A percentile compares a stretch with the other conserved stretches of the same genome.
Conservation (phyloP, 1,140 invertebrate genomes). For the fruit fly (Drosophila melanogaster) region Release_6_plus_ISO1_MT NT_037436.4:12728501-12729000, state of each 20-base stretch:
- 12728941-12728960: no score
- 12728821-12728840: conserved; percentile 14
- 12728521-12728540: conserved; percentile 53
- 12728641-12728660: conserved; percentile 18
- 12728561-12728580: conserved; percentile 38
- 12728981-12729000: no score
- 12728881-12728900: background rate
- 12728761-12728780: conserved; percentile 39
- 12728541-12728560: conserved; percentile 52
- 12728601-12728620: conserved; percentile 15
- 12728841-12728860: background rate
- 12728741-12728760: conserved; percentile 40
- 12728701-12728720: conserved; percentile 57
- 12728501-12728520: conserved; percentile 37
- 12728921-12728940: no score
- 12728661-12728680: conserved; percentile 51
- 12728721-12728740: conserved; percentile 32
- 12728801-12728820: conserved; percentile 3
- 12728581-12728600: conserved; percentile 41
- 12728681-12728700: conserved; percentile 48
- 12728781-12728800: conserved; percentile 14
- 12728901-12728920: no score
- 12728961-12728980: no score
- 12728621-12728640: background rate
- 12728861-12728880: conserved; percentile 10